phyloP scores from a whole-genome alignment of 1,140 invertebrate species.

The Ridgeia piscesae region DNA sequence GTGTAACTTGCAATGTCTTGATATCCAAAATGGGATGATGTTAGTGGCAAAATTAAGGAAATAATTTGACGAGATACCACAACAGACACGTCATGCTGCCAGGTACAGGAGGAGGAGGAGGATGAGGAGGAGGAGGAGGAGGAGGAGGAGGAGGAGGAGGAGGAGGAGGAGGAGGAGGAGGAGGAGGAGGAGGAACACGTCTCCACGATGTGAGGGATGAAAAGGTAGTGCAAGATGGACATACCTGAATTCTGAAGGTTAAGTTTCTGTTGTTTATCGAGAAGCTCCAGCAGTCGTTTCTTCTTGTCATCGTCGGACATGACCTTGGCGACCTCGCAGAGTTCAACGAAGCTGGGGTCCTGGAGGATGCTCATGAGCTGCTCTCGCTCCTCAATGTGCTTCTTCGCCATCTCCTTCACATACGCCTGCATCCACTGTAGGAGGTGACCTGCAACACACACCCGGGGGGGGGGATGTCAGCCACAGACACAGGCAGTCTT shows the following conservation, averaged over 20 bases:
- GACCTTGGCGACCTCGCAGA: constrained; percentile 40
- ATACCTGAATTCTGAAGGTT: constrained; percentile 39
- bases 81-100: too few species aligned
- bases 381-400: constrained; percentile 46
- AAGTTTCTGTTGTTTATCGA: constrained; percentile 38
- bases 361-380: constrained; percentile 41
- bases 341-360: constrained; percentile 42
- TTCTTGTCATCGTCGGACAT: constrained; percentile 43
- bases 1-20: too few species aligned
- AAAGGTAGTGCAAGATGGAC: neutral
- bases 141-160: too few species aligned
- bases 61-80: neutral
- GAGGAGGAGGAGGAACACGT: too few species aligned
- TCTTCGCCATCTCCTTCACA: constrained; percentile 38
- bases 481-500: too few species aligned
- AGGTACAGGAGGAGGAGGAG: too few species aligned
- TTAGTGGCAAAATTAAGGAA: too few species aligned
- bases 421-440: constrained; percentile 38
- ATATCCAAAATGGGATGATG: too few species aligned
- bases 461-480: too few species aligned
- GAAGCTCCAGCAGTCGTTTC: constrained; percentile 41
- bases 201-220: neutral
- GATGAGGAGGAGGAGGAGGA: too few species aligned
- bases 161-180: too few species aligned
- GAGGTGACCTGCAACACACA: constrained; percentile 37